phyloP scores from a whole-genome alignment of 1,140 invertebrate genomes.

The Hyles euphorbiae region DNA sequence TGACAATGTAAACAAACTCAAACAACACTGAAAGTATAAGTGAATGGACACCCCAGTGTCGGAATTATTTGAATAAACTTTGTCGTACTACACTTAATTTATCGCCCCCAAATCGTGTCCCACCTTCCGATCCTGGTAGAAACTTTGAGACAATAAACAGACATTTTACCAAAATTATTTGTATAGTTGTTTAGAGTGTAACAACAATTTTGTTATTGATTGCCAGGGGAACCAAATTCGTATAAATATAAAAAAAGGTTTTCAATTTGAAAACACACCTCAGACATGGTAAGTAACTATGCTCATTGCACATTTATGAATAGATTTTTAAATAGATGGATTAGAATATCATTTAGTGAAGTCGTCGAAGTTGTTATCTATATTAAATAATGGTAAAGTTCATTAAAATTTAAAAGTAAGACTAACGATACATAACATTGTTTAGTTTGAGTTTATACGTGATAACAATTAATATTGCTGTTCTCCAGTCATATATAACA shows the following conservation, averaged over 20 bases:
- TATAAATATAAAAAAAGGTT: no score
- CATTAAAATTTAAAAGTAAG: no score
- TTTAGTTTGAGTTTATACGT: not conserved
- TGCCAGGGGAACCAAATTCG: no score
- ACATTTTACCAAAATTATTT: slow-evolving; percentile 13
- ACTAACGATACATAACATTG: not conserved
- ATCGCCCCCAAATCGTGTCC: slow-evolving; percentile 30
- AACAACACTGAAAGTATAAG: slow-evolving; percentile 67
- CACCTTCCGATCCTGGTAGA: slow-evolving; percentile 9
- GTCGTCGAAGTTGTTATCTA: no score
- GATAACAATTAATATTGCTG: not conserved
- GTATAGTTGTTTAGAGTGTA: no score
- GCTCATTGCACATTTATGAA: no score
- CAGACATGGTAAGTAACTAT: no score
- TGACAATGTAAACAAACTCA: slow-evolving; percentile 32
- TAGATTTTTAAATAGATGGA: no score
- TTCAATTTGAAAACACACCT: no score
- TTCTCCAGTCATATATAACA: not conserved
- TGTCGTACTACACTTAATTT: slow-evolving; percentile 39
- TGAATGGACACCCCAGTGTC: slow-evolving; percentile 58
- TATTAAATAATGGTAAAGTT: no score
- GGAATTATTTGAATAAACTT: slow-evolving; percentile 46
- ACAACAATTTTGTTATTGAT: no score
- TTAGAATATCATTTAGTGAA: no score
- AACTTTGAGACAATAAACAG: slow-evolving; percentile 33